Percentiles rank a stretch among this genome's conserved stretches.
Conservation (phyloP, 2,888 invertebrate genomes). For the Ochropleura plecta region DNA sequence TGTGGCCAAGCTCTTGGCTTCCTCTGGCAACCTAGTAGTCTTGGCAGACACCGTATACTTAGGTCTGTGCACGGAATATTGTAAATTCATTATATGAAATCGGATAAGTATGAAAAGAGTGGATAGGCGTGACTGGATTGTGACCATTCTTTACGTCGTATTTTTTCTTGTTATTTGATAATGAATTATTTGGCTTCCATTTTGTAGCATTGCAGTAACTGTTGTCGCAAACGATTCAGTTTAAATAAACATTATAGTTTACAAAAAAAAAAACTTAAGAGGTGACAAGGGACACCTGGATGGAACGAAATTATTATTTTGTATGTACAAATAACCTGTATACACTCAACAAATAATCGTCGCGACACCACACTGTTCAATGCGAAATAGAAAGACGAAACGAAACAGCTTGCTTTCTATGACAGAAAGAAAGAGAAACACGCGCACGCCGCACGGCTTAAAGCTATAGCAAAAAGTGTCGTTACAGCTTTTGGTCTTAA, state of each 20-base stretch:
- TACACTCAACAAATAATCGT: no score
- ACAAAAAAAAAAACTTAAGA: no score
- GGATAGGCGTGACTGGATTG: slow-evolving; percentile 65
- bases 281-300: no score
- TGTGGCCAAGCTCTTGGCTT: slow-evolving; percentile 65
- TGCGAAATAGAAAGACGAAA: no score
- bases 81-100: slow-evolving; percentile 79
- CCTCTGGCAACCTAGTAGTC: slow-evolving; percentile 76
- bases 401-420: no score
- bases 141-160: slow-evolving; percentile 28
- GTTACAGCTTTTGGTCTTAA: no score
- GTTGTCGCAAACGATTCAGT: not conserved
- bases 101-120: slow-evolving; percentile 70
- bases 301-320: no score
- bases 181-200: not conserved
- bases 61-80: slow-evolving; percentile 80
- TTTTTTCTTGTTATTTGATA: not conserved
- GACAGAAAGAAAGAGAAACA: no score
- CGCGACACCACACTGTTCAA: no score
- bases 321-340: no score
- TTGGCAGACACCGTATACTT: slow-evolving; percentile 78
- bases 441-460: no score
- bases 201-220: not conserved
- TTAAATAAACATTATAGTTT: not conserved
- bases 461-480: no score